A percentile compares a stretch with the other conserved stretches of the same genome.
Conservation (phyloP, 2,888 invertebrate genomes). For the Mechanitis mazaeus region DNA sequence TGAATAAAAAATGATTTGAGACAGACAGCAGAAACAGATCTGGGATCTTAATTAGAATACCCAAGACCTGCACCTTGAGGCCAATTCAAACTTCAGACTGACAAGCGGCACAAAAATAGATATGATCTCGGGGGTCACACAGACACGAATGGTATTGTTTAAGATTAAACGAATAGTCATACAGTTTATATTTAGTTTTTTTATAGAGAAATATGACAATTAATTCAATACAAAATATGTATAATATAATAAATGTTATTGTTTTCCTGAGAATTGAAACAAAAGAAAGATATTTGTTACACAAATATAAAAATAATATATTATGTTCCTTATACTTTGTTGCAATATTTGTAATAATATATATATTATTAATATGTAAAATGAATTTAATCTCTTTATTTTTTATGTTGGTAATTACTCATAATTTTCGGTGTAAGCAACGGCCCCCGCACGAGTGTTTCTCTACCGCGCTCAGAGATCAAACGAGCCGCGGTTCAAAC, state of each 20-base stretch:
- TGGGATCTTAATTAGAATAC: slow-evolving; percentile 48
- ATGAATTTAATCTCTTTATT: no score
- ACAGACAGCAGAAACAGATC: slow-evolving; percentile 20
- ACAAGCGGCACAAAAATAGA: slow-evolving; percentile 59
- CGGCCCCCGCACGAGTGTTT: slow-evolving; percentile 37
- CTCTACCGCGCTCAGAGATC: slow-evolving; percentile 47
- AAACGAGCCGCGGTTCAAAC: slow-evolving; percentile 55
- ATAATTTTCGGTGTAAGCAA: slow-evolving; percentile 40
- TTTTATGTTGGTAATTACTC: slow-evolving; percentile 5
- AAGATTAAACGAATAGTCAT: neutral
- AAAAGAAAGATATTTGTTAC: no score
- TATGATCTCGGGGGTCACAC: slow-evolving; percentile 41
- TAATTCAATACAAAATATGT: no score
- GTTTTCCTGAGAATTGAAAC: no score
- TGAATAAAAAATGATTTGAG: slow-evolving; percentile 13
- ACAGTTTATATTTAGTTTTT: no score
- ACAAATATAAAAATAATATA: no score
- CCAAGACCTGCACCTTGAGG: slow-evolving; percentile 54
- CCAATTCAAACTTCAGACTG: slow-evolving; percentile 44
- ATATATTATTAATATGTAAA: no score
- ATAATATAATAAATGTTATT: no score
- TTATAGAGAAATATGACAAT: no score
- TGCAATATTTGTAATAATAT: no score
- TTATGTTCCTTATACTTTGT: no score
- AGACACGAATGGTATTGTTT: slow-evolving; percentile 25